Conservation (phyloP, 1,140 invertebrate species). For the Triops longicaudatus region DNA sequence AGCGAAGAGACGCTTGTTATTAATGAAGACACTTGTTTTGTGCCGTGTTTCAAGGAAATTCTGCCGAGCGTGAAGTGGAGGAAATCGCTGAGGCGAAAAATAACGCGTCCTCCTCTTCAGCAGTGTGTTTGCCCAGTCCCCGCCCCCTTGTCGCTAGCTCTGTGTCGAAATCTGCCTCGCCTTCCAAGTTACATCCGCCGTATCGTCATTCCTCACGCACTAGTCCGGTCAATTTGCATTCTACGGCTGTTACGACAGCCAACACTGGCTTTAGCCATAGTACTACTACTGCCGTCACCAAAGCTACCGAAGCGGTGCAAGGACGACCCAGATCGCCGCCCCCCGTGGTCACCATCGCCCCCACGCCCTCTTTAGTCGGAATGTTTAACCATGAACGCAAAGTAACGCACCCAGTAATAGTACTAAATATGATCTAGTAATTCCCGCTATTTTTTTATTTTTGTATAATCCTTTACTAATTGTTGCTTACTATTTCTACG, state of each 20-base stretch:
- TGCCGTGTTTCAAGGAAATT: neutral
- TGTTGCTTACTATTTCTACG: neutral
- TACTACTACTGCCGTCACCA: neutral
- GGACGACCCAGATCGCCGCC: constrained; percentile 33
- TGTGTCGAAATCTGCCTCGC: neutral
- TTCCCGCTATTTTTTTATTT: neutral
- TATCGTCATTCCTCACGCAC: constrained; percentile 34
- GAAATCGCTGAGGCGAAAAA: neutral
- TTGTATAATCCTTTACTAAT: neutral
- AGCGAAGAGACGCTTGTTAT: neutral
- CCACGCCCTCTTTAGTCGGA: constrained; percentile 34
- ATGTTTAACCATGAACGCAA: constrained; percentile 20
- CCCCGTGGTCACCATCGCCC: constrained; percentile 43
- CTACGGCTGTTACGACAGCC: constrained; percentile 32
- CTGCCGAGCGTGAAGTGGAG: constrained; percentile 4
- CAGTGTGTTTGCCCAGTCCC: neutral
- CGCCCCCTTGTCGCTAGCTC: neutral
- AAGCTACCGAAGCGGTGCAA: constrained; percentile 1
- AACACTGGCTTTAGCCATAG: constrained; percentile 29
- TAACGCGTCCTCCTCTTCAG: neutral
- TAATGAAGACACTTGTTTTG: neutral
- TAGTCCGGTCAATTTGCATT: constrained; percentile 36
- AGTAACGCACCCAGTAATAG: neutral
- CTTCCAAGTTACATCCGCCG: neutral
- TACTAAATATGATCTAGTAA: neutral